Base-by-base conservation (phyloP, 2,113 vertebrate species). In the Coreoperca whiteheadi region DNA sequence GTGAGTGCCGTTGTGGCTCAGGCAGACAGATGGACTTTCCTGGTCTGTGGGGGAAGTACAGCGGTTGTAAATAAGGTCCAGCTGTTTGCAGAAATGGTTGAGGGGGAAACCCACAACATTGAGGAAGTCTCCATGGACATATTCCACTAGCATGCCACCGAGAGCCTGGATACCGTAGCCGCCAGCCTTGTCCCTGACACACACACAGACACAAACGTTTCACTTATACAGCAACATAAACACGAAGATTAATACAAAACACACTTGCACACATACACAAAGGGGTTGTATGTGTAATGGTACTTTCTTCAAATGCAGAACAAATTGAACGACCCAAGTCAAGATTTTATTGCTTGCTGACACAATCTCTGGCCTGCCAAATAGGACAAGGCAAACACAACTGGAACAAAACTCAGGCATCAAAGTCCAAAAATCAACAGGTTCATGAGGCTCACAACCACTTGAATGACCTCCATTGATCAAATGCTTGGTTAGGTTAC, bases 101-200 rank as follows among this genome's bases (percentile, higher is more conserved):
- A 99, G 96, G 3, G 98, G 98, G 86, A 99, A 99, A 70, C 98
- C 98, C 32, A 98, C 95, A 4, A 99, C 98, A 21, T 99, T 99
- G 32, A 99, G 87, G 87, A 98, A 98, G 92, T 99, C 98, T 25
- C 98, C 98, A 0, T 92, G 95, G 7, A 99, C 96, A 1, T 90
- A 93, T 77, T 99, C 98, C 53, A 99, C 98, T 60, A 99, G 88
- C 98, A 98, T 98, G 10, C 98, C 98, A 4, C 98, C 98, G 0
- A 98, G 95, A 1, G 97, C 96, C 92, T 99, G 98, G 84, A 99
- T 98, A 11, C 98, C 98, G n/a, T 99, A 99, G 48, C 98, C 98
- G 1, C 98, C 98, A 0, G 98, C 98, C 79, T 99, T 99, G 94
- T 99, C 98, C 98, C 98, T 99, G 76, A 84, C 0, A 74, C 39